phyloP scores from a whole-genome alignment of 2,113 vertebrate genomes.

The Anser brachyrhynchus region DNA sequence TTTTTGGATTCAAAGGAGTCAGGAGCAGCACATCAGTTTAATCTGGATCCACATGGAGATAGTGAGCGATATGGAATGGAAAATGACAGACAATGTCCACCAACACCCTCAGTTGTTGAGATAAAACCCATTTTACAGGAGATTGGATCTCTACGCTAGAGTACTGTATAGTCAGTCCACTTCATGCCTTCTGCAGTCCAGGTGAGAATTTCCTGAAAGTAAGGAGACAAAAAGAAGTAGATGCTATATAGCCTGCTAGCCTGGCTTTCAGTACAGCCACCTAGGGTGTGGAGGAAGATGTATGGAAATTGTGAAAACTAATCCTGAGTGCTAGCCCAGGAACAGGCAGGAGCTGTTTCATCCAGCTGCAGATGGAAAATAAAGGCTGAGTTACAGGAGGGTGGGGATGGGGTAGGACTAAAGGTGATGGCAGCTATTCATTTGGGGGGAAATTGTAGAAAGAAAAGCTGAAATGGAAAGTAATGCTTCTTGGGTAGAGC shows the following conservation, averaged over 20 bases:
- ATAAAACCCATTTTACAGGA: not conserved
- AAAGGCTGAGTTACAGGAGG: not conserved
- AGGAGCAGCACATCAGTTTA: not conserved
- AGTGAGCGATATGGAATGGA: not conserved
- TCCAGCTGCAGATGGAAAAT: not conserved
- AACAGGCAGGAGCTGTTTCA: not conserved
- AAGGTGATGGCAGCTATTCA: not conserved
- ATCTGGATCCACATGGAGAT: not conserved
- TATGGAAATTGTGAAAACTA: not conserved
- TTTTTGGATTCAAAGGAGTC: not conserved
- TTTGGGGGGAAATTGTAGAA: fast-evolving
- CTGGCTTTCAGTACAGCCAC: not conserved
- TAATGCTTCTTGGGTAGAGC: not conserved
- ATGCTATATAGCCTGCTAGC: not conserved
- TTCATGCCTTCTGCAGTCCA: not conserved
- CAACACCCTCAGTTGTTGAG: fast-evolving
- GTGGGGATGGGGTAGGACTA: not conserved
- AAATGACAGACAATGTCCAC: not conserved
- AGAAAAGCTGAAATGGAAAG: not conserved
- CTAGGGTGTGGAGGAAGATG: not conserved
- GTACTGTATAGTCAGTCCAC: not conserved
- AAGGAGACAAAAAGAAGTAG: not conserved
- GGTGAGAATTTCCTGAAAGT: not conserved
- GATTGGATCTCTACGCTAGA: not conserved
- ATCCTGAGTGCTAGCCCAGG: not conserved